Conservation (phyloP, 2,797 vertebrate genomes). For the Amblyopsis hoosieri region DNA sequence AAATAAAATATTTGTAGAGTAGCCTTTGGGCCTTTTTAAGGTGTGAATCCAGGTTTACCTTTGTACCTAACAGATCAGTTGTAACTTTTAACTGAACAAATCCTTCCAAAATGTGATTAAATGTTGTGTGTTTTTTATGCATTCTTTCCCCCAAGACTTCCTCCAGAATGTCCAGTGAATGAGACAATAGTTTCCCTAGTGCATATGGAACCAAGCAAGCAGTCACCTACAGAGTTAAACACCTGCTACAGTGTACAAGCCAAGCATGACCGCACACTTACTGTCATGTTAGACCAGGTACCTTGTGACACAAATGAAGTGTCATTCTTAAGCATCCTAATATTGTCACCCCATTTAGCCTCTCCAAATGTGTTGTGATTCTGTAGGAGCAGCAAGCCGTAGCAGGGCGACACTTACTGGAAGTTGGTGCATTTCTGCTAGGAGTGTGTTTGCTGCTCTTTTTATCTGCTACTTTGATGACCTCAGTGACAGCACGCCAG, state of each 20-base stretch:
- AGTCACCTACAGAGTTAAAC: constrained; percentile 30
- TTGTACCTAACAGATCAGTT: not conserved
- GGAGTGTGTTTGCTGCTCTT: constrained; percentile 70
- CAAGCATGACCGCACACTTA: constrained; percentile 69
- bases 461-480: constrained; percentile 54
- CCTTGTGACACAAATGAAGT: not conserved
- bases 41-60: no score
- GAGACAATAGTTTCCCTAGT: constrained; percentile 47
- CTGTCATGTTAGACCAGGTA: constrained; percentile 77
- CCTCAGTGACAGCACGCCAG: constrained; percentile 37
- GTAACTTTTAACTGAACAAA: not conserved
- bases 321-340: not conserved
- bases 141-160: constrained; percentile 51
- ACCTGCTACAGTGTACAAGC: constrained; percentile 70
- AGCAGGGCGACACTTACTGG: constrained; percentile 69
- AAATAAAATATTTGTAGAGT: no score
- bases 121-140: constrained; percentile 2
- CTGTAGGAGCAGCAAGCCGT: constrained; percentile 68
- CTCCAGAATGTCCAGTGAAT: constrained; percentile 58
- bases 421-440: constrained; percentile 68
- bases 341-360: not conserved
- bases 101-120: not conserved
- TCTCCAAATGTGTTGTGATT: constrained; percentile 9
- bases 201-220: constrained; percentile 38
- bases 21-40: no score